These are phyloP conservation scores for Narcine bancroftii DNA, from an alignment of 2,113 vertebrate genomes.

Conservation along the genomic window DNA sequence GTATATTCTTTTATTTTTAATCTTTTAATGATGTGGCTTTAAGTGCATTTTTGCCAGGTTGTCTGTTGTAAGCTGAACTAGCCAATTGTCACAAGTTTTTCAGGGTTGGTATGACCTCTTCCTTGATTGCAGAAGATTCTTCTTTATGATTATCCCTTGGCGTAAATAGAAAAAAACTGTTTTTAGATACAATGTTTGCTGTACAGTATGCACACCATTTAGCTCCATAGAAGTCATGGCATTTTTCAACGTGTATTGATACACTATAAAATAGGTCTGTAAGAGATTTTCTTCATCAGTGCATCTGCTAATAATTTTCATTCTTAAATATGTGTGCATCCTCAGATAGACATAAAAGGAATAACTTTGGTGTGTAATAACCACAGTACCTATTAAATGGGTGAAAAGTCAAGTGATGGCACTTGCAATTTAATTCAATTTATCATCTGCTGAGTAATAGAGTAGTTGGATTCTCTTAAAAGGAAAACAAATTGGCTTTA, in stretches of 20 bases:
- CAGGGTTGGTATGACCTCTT: not conserved
- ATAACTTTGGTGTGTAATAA: conserved; percentile 24
- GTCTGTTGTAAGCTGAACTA: not conserved
- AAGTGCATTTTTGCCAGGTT: not conserved
- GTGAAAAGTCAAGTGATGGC: conserved; percentile 16
- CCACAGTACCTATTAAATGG: conserved; percentile 34
- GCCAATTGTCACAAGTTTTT: not conserved
- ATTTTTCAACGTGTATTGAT: not conserved
- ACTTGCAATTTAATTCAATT: conserved; percentile 22
- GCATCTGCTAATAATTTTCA: conserved; percentile 30
- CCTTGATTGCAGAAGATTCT: not conserved
- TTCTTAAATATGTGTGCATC: conserved; percentile 17
- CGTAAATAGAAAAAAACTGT: not conserved
- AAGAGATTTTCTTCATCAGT: not conserved
- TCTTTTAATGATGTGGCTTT: not conserved
- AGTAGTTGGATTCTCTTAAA: conserved; percentile 23
- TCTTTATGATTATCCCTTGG: not conserved
- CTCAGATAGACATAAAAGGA: conserved; percentile 34
- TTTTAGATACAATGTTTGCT: not conserved
- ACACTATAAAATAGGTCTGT: not conserved
- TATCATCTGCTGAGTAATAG: conserved; percentile 12
- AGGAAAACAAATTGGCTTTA: not conserved
- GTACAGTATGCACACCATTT: not conserved
- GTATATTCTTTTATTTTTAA: not conserved
- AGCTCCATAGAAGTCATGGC: not conserved